Evolutionary conservation across 2,113 vertebrate species (phyloP).

Genomic region (Mormoops blainvillei): DNA sequence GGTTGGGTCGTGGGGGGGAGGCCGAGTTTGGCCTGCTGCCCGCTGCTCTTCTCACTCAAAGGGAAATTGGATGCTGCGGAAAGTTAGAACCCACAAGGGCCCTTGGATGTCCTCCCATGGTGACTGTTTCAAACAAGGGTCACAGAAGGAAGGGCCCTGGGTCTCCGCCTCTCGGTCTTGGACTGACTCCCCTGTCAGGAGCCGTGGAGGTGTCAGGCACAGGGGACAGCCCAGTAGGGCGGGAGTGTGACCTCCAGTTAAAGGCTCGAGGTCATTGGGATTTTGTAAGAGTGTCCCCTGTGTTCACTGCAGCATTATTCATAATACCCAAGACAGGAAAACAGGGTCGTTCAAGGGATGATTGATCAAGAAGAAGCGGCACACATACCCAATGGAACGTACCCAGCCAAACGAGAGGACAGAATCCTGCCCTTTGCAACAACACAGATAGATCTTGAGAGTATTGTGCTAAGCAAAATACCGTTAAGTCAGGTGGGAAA

Average conservation of each 20-base stretch:
- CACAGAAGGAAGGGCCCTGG: neutral
- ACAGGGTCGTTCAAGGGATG: neutral
- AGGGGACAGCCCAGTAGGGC: neutral
- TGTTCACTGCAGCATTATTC: neutral
- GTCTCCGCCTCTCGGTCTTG: neutral
- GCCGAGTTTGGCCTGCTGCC: neutral
- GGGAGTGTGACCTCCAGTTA: accelerated
- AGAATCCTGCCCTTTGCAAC: neutral
- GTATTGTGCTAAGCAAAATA: neutral
- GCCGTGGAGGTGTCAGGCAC: neutral
- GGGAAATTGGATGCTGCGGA: neutral
- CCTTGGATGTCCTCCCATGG: neutral
- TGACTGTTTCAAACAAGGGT: neutral
- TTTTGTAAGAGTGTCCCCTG: neutral
- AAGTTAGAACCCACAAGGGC: neutral
- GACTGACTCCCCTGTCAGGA: neutral
- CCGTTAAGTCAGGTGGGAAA: neutral
- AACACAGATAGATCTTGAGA: too few species aligned
- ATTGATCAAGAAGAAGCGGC: neutral
- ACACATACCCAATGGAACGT: neutral
- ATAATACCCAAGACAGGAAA: neutral
- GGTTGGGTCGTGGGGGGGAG: neutral
- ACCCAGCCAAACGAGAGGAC: accelerated
- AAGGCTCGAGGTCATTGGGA: neutral
- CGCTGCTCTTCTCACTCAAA: neutral